phyloP scores from a whole-genome alignment of 2,113 vertebrate species.

The Platycercus adscitus region DNA sequence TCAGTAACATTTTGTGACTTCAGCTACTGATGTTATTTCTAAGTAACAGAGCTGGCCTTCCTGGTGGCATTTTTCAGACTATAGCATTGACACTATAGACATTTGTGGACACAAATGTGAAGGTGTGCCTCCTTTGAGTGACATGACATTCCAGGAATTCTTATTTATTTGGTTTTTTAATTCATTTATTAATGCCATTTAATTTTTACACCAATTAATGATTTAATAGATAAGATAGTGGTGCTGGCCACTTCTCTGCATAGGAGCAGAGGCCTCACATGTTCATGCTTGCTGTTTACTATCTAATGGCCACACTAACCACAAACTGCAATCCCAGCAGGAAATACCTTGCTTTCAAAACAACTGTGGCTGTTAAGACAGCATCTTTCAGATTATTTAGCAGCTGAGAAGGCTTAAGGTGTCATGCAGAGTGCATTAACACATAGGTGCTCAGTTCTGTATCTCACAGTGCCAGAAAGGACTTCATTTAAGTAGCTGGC shows the following conservation, averaged over 20 bases:
- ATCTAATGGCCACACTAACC: not conserved
- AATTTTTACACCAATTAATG: not conserved
- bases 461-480: not conserved
- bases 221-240: not conserved
- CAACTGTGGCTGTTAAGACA: not conserved
- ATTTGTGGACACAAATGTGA: not conserved
- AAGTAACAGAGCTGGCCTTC: not conserved
- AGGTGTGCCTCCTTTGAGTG: not conserved
- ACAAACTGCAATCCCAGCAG: not conserved
- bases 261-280: not conserved
- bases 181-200: not conserved
- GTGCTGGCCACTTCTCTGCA: not conserved
- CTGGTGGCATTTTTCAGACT: not conserved
- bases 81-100: accelerated
- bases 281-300: not conserved
- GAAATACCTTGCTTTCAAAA: not conserved
- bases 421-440: not conserved
- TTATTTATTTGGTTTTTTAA: not conserved
- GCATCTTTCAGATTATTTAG: not conserved
- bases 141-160: not conserved
- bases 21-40: not conserved
- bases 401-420: not conserved
- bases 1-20: not conserved
- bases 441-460: not conserved
- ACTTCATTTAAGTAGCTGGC: not conserved